Percentiles rank a stretch among this genome's conserved stretches.
phyloP scores from a whole-genome alignment of 2,113 vertebrate genomes.

The Hypocryptadius cinnamomeus region DNA sequence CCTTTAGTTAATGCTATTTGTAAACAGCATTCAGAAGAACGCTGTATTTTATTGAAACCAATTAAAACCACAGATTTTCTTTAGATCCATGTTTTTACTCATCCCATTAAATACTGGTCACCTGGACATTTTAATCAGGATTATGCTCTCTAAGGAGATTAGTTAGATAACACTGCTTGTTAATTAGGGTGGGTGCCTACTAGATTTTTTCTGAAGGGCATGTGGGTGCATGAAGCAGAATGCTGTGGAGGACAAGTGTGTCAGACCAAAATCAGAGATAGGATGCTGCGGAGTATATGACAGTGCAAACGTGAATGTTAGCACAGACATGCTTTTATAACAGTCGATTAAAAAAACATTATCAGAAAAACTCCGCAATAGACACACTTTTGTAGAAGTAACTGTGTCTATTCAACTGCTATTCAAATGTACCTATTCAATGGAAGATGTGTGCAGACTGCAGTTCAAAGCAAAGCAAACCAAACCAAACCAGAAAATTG shows the following conservation, averaged over 20 bases:
- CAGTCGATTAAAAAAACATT: background rate
- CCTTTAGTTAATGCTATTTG: background rate
- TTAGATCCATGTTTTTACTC: background rate
- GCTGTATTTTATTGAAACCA: background rate
- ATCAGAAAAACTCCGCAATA: background rate
- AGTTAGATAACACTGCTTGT: background rate
- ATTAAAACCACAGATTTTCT: background rate
- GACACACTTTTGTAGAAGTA: background rate
- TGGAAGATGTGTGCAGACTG: background rate
- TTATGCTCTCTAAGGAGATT: slow-evolving; percentile 37
- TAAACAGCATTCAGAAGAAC: background rate
- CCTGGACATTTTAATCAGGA: slow-evolving; percentile 37
- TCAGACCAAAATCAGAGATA: background rate
- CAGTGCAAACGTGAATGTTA: background rate
- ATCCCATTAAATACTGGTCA: background rate
- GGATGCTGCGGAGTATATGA: fast-evolving
- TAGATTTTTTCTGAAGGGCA: background rate
- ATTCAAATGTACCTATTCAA: background rate
- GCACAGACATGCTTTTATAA: background rate
- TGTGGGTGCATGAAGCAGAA: background rate
- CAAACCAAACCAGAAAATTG: background rate
- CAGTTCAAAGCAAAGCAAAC: background rate
- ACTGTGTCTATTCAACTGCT: background rate
- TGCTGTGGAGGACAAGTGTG: background rate
- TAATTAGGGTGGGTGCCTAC: background rate